Evolutionary conservation across 64 coral and sea anemone genomes (phyloP), one percentile per base, ranked within the genome.

Genomic region (Astreopora myriophthalma): DNA sequence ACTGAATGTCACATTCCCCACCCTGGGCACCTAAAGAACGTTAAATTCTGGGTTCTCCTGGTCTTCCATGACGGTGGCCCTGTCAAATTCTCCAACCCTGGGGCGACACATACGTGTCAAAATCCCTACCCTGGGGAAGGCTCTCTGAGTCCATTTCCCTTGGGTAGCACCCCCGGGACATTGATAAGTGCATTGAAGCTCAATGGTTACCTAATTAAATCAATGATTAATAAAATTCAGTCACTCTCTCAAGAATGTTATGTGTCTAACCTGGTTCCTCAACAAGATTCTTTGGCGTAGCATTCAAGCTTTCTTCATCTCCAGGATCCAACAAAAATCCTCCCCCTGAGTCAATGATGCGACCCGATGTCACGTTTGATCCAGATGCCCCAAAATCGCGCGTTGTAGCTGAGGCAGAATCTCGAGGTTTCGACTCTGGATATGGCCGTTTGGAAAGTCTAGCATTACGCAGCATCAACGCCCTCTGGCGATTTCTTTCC

Each of bases 401-500:
- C 52, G 27, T 9, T 34, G 61, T 71, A 40, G 51, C 13, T 3
- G 51, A 55, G 51, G 51, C 8, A 55, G 49, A 46, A 69, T 77
- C 73, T 80, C 49, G 65, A 25, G 16, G 20, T 64, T 65, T 71
- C 32, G 20, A 69, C n/a, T 86, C 86, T 0, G 94, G 87, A 67
- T 99, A 99, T 1, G 94, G 97, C 48, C 94, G 90, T 61, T 33
- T 96, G 33, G 90, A 87, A 68, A 99, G 91, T 49, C 97, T 80
- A 34, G 97, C 87, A 84, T 88, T 93, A 42, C 97, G 80, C 10
- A 99, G 90, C 79, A 96, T 66, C 31, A 99, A 76, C 66, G 97
- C 97, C 69, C 91, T 92, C 66, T 99, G 97, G 4, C 97, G 89
- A 71, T 99, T 99, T 30, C 97, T 92, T 49, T 99, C 97, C 12